A percentile compares a stretch with the other conserved stretches of the same genome.
phyloP scores from a whole-genome alignment of 2,888 invertebrate species.

The Phlogophora meticulosa region DNA sequence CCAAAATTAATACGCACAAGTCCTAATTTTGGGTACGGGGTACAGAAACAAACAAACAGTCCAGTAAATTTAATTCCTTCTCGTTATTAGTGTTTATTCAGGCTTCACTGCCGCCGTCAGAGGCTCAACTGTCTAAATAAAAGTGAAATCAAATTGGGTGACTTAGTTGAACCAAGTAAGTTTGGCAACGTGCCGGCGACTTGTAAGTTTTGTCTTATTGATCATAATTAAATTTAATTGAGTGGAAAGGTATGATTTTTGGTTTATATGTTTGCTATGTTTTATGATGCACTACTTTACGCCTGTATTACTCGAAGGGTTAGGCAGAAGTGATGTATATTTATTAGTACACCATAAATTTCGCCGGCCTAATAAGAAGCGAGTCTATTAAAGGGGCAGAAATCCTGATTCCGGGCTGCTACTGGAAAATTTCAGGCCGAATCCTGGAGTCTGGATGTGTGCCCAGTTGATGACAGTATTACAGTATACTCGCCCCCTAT shows the following conservation, averaged over 20 bases:
- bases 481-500: too few relatives aligned
- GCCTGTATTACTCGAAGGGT: too few relatives aligned
- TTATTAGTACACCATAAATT: too few relatives aligned
- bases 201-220: constrained; percentile 30
- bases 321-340: too few relatives aligned
- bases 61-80: constrained; percentile 70
- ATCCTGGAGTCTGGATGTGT: too few relatives aligned
- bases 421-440: too few relatives aligned
- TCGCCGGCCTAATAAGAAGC: too few relatives aligned
- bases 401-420: too few relatives aligned
- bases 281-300: too few relatives aligned
- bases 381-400: too few relatives aligned
- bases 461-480: too few relatives aligned
- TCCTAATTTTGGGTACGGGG: constrained; percentile 64
- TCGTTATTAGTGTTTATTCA: constrained; percentile 70
- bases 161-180: constrained; percentile 43
- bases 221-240: constrained; percentile 34
- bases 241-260: constrained; percentile 33
- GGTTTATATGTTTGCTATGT: neutral
- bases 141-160: constrained; percentile 56
- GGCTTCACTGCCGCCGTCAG: constrained; percentile 53
- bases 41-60: constrained; percentile 69
- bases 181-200: constrained; percentile 43
- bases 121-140: constrained; percentile 53
- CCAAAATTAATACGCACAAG: constrained; percentile 62